These are phyloP conservation scores for Epistrophe grossulariae DNA, from an alignment of 2,888 invertebrate genomes.

Conservation along the genomic window DNA sequence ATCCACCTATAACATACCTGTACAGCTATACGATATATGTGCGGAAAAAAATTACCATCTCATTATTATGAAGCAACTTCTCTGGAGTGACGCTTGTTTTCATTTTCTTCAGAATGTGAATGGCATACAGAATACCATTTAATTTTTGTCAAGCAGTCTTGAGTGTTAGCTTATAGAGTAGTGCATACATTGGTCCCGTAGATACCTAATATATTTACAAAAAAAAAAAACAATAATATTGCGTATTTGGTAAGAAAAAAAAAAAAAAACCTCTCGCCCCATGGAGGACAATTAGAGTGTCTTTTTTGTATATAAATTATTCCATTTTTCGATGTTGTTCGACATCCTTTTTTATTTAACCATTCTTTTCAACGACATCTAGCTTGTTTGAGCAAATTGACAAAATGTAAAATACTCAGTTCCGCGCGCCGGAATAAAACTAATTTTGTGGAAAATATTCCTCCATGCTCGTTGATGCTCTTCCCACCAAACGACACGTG, in stretches of 20 bases:
- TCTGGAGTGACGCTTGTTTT: conserved; percentile 10
- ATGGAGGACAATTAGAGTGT: neutral
- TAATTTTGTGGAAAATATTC: conserved; percentile 53
- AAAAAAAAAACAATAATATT: conserved; percentile 7
- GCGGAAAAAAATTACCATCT: neutral
- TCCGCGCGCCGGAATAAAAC: conserved; percentile 40
- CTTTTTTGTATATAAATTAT: conserved; percentile 8
- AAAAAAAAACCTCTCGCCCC: neutral
- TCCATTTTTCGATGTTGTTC: conserved; percentile 6
- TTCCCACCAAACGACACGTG: conserved; percentile 46
- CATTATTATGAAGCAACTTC: neutral
- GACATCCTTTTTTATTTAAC: conserved; percentile 14
- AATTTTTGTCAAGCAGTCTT: neutral
- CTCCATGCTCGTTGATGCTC: neutral
- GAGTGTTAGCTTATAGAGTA: neutral
- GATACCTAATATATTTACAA: neutral
- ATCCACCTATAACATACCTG: neutral
- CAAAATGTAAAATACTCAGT: conserved; percentile 34
- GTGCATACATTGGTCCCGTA: neutral
- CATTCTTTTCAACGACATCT: conserved; percentile 5
- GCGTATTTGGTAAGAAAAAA: neutral
- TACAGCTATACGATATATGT: too few species aligned
- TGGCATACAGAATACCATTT: conserved; percentile 15
- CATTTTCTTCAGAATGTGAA: conserved; percentile 22
- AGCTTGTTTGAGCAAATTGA: conserved; percentile 37